Evolutionary conservation across 2,797 vertebrate genomes (phyloP).

Genomic region (Crenichthys baileyi): DNA sequence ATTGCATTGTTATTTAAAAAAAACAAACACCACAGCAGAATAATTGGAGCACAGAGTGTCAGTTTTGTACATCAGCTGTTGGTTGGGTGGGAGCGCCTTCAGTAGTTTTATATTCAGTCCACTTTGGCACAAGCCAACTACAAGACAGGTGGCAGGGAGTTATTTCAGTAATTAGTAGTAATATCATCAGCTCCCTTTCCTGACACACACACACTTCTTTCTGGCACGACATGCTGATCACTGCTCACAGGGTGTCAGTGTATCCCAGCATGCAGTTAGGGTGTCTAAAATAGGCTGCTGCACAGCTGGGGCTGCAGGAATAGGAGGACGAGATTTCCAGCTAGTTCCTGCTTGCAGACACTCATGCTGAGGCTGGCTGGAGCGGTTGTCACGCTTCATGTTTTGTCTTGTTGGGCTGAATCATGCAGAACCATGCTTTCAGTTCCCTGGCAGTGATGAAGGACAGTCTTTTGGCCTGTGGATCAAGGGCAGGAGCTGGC

Average conservation of each 20-base stretch:
- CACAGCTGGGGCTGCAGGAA: constrained; percentile 78
- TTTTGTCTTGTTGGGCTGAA: constrained; percentile 30
- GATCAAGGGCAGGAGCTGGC: constrained; percentile 48
- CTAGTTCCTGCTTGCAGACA: constrained; percentile 58
- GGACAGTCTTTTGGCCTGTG: constrained; percentile 40
- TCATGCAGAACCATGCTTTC: constrained; percentile 42
- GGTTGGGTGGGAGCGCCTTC: constrained; percentile 66
- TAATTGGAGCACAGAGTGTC: constrained; percentile 1
- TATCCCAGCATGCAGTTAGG: constrained; percentile 81
- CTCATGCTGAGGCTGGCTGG: constrained; percentile 30
- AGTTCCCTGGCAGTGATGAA: constrained; percentile 59
- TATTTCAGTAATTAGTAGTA: constrained; percentile 95
- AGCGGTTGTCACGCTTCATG: constrained; percentile 46
- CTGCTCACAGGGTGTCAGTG: constrained; percentile 84
- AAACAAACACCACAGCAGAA: background rate
- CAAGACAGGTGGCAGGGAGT: constrained; percentile 94
- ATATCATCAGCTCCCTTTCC: constrained; percentile 90
- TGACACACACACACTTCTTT: constrained; percentile 37
- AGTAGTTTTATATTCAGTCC: constrained; percentile 86
- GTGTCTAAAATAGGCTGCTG: constrained; percentile 71
- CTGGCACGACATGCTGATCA: constrained; percentile 81
- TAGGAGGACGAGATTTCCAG: constrained; percentile 34
- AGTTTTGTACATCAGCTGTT: constrained; percentile 32
- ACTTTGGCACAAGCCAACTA: constrained; percentile 84
- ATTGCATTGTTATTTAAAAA: constrained; percentile 6